phyloP scores from a whole-genome alignment of 2,113 vertebrate genomes.

The Dermatemys mawii region DNA sequence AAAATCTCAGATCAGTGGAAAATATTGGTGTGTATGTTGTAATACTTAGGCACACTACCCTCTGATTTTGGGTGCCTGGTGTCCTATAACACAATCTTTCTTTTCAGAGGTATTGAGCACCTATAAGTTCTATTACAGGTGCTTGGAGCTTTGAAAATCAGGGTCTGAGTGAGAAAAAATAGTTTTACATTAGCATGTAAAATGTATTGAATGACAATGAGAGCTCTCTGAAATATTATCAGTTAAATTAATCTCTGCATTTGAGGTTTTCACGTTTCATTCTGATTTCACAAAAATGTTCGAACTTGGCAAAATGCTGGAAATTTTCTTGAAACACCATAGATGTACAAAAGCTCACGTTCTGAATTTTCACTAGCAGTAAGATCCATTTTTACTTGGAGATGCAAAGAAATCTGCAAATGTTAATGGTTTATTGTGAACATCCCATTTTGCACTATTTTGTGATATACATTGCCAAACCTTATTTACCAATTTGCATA shows the following conservation, averaged over 20 bases:
- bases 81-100: background rate
- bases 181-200: background rate
- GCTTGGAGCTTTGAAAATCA: background rate
- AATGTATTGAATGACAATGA: background rate
- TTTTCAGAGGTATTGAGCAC: background rate
- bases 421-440: background rate
- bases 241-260: background rate
- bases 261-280: background rate
- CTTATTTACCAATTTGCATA: background rate
- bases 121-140: background rate
- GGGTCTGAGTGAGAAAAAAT: background rate
- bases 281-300: background rate
- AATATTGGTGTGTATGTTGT: background rate
- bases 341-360: background rate
- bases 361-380: background rate
- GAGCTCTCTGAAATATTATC: background rate
- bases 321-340: background rate
- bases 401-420: background rate
- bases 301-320: background rate
- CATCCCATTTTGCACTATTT: background rate
- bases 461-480: background rate
- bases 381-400: background rate
- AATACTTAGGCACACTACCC: background rate
- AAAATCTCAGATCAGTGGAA: background rate
- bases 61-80: background rate